Evolutionary conservation across 2,888 invertebrate genomes (phyloP), one percentile per base, ranked within the genome.

Genomic region (Hemicrepidius hirtus): DNA sequence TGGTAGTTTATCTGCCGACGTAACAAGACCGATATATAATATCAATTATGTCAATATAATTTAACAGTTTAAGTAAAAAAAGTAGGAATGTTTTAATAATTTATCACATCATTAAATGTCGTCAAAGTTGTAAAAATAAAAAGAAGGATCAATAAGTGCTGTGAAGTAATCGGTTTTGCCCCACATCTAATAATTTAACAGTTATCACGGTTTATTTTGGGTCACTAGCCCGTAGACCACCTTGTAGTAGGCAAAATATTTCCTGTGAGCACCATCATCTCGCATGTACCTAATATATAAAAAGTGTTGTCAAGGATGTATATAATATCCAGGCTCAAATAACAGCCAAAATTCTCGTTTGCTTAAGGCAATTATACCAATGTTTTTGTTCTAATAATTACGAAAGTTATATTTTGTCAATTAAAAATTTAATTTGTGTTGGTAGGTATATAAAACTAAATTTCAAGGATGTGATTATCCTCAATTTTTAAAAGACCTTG

Each of bases 341-440:
- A 41, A 32, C 32, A 32, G 9, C 32, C 32, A 40, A 65, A 55
- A 41, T 66, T n/a, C 40, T 37, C 37, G 24, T 28, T 44, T 10
- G 66, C 66, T 66, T 44, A 21, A 18, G 66, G 57, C 57, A 57
- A 57, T 57, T 66, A 65, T 50, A 13, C 24, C 37, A 37, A 20
- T 41, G 40, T 66, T 66, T 66, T 66, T 66, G 53, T 66, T 55
- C 57, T 44, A 40, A 32, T 57, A 57, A 66, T 63, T 63, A 66
- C 44, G 32, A 18, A 24, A 41, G 53, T 57, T 41, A 55, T 57
- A 55, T 57, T n/a, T 66, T 66, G 57, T 66, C 66, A 66, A 66
- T 66, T 55, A 66, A 65, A 65, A 50, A 50, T 53, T 21, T 40
- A 57, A 57, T 57, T 57, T 18, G 37, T 13, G 21, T 13, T 24